Base-by-base conservation (phyloP, 2,797 vertebrate genomes). In the Silurus aristotelis region DNA sequence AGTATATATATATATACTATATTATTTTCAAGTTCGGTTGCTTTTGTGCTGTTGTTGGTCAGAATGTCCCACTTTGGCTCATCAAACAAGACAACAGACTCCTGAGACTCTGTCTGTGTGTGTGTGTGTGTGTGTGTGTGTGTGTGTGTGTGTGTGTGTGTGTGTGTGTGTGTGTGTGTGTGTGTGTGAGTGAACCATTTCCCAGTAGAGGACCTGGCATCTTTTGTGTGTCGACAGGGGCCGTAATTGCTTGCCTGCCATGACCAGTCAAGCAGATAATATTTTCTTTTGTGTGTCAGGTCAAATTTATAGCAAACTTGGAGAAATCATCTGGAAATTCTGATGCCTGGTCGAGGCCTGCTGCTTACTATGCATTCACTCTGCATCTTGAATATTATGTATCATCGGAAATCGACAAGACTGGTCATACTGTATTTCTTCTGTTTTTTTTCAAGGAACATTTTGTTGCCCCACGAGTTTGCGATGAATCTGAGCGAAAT, bases 261-360 rank as follows among this genome's bases (percentile, higher is more conserved):
- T 83, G 83, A 77, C 85, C 87, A 88, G 83, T 88, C 88, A 87
- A 83, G 87, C 87, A 76, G 87, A 87, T 89, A 78, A 87, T 88
- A 89, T 88, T 89, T 89, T 82, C 87, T 87, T 89, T 88, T 88
- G 85, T 87, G 79, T 89, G 81, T 87, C 88, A 88, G 88, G 85
- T 88, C 88, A 89, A 78, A 89, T 89, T 89, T 88, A 83, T 82
- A 61, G 77, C 84, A 78, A 89, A 79, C 79, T 56, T 70, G 77
- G 87, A 84, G 71, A 86, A 86, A 87, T 85, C 84, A 81, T 85
- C 64, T 83, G 80, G 48, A 82, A 89, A 71, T 75, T 52, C 61
- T 38, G 61, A 86, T 70, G 71, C 81, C 82, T 66, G 60, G 60
- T 31, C 15, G 48, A 27, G 67, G 19, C 48, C 15, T 48, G 22